phyloP scores from a whole-genome alignment of 1,140 invertebrate genomes.

The Globodera rostochiensis region DNA sequence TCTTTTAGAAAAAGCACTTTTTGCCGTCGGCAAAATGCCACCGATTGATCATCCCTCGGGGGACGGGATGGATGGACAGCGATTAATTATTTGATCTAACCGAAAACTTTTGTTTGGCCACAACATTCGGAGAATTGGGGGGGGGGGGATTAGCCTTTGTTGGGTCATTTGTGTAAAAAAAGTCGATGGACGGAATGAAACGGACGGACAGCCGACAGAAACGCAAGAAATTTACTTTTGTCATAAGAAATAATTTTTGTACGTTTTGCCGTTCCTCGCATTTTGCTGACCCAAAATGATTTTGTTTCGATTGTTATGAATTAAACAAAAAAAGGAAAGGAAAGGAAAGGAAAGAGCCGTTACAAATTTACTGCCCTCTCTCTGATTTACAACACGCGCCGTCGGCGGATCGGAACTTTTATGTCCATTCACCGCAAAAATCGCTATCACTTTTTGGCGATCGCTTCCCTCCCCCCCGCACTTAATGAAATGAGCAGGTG shows the following conservation, averaged over 20 bases:
- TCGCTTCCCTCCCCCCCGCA: not conserved
- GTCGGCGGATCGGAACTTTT: too few species aligned
- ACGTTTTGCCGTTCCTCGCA: too few species aligned
- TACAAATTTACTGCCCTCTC: not conserved
- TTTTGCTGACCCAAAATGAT: too few species aligned
- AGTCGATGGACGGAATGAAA: not conserved
- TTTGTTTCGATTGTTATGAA: too few species aligned
- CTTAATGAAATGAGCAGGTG: not conserved
- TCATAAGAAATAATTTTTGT: too few species aligned
- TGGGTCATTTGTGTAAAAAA: not conserved
- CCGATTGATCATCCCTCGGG: conserved; percentile 8
- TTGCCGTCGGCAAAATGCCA: conserved; percentile 2
- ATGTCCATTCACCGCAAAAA: too few species aligned
- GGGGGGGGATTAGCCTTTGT: not conserved
- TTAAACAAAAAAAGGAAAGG: too few species aligned
- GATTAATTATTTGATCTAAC: conserved; percentile 12
- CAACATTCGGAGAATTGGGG: not conserved
- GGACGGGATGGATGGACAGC: conserved; percentile 1
- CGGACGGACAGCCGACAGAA: not conserved
- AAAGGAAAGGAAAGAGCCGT: too few species aligned
- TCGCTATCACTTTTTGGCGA: not conserved
- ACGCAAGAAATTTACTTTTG: not conserved
- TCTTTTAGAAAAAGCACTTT: not conserved
- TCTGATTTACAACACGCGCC: too few species aligned
- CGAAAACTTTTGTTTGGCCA: not conserved